A percentile compares a stretch with the other conserved stretches of the same genome.
Conservation (phyloP, 1,140 invertebrate genomes). For the Anastrepha obliqua region DNA sequence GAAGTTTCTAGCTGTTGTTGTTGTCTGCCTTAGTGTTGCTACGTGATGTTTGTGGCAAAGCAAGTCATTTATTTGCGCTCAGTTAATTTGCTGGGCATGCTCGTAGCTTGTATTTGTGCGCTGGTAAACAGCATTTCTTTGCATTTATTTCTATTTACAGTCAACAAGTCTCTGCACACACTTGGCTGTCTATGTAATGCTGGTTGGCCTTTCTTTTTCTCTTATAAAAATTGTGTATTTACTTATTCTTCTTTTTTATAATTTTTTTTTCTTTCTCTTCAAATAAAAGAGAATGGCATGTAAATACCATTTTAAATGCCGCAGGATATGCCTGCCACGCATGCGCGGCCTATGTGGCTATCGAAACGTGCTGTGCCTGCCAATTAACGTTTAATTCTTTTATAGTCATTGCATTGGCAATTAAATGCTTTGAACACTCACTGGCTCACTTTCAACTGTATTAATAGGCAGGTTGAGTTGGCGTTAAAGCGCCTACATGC, state of each 20-base stretch:
- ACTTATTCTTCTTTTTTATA: neutral
- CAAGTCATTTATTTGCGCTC: neutral
- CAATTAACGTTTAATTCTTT: neutral
- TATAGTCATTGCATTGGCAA: conserved; percentile 21
- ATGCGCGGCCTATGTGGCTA: conserved; percentile 36
- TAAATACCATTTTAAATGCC: neutral
- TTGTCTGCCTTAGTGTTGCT: neutral
- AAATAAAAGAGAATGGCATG: neutral
- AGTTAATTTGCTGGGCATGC: neutral
- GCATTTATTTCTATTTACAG: conserved; percentile 8
- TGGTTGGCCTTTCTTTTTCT: no score
- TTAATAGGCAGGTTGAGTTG: conserved; percentile 1
- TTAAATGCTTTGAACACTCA: conserved; percentile 20
- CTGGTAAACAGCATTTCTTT: neutral
- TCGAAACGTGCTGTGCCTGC: neutral
- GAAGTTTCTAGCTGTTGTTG: neutral
- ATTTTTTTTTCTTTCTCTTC: neutral
- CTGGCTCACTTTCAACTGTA: neutral
- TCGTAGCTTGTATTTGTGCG: no score
- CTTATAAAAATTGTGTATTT: no score
- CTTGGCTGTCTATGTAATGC: neutral
- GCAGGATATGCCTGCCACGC: conserved; percentile 45
- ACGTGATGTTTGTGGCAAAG: conserved; percentile 42
- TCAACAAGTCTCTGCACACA: neutral
- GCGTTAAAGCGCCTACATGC: conserved; percentile 53